These are phyloP conservation scores for Dexiosoma caninum DNA, from an alignment of 2,888 invertebrate species.

Conservation along the genomic window DNA sequence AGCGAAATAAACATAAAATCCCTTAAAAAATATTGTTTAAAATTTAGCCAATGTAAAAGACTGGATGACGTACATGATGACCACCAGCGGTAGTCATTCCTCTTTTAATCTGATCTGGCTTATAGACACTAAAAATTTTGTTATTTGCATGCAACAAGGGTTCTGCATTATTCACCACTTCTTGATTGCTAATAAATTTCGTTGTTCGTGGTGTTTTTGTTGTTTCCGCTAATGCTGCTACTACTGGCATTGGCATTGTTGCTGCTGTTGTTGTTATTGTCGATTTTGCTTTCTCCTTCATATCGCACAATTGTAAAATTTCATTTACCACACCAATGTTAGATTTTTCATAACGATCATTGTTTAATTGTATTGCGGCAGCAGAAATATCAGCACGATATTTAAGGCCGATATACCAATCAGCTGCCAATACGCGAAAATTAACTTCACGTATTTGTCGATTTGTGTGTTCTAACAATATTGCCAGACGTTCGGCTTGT, in stretches of 20 bases:
- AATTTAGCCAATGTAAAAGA: slow-evolving; percentile 61
- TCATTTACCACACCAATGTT: slow-evolving; percentile 53
- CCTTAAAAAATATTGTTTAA: neutral
- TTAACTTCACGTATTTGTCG: slow-evolving; percentile 69
- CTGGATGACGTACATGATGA: slow-evolving; percentile 40
- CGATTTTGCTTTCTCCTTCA: neutral
- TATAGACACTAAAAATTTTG: slow-evolving; percentile 18
- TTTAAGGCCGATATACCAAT: slow-evolving; percentile 70
- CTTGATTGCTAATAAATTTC: slow-evolving; percentile 8
- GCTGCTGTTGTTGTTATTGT: neutral
- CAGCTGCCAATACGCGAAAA: slow-evolving; percentile 67
- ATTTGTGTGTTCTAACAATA: slow-evolving; percentile 62
- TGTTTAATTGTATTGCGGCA: neutral
- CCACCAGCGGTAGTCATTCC: neutral
- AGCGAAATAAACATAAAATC: neutral
- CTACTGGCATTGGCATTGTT: too few relatives aligned
- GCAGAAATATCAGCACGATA: slow-evolving; percentile 22
- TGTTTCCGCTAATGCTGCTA: neutral
- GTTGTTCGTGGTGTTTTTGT: neutral
- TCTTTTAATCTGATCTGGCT: slow-evolving; percentile 5
- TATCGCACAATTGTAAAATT: slow-evolving; percentile 49
- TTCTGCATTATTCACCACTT: slow-evolving; percentile 1
- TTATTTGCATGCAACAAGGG: slow-evolving; percentile 7
- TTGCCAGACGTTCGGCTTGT: slow-evolving; percentile 65
- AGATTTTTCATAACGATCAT: neutral